These are phyloP conservation scores for Spodoptera litura DNA, from an alignment of 1,140 invertebrate genomes.

Conservation along the genomic window DNA sequence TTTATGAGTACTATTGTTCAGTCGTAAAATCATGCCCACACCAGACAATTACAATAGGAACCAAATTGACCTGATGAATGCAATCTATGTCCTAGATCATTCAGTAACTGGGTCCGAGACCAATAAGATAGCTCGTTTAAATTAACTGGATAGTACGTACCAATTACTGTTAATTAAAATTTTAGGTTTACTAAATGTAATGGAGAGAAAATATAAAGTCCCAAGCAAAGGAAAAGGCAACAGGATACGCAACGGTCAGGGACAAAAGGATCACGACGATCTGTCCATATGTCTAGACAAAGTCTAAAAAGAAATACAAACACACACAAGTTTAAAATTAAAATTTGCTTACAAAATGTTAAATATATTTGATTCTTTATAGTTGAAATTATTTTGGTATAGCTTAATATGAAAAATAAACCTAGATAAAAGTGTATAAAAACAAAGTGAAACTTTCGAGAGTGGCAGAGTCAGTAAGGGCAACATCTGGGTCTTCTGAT, in stretches of 20 bases:
- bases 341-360: neutral
- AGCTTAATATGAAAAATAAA: constrained; percentile 12
- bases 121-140: neutral
- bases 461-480: neutral
- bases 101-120: constrained; percentile 6
- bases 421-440: neutral
- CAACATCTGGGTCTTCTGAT: constrained; percentile 47
- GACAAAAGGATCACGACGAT: no score
- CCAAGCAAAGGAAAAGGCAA: no score
- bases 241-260: no score
- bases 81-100: constrained; percentile 32
- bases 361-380: constrained; percentile 10
- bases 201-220: neutral
- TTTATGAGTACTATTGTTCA: no score
- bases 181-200: neutral
- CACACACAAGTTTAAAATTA: neutral
- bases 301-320: neutral
- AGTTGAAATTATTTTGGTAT: constrained; percentile 24
- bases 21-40: constrained; percentile 11
- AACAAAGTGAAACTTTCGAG: neutral
- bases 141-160: neutral
- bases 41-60: constrained; percentile 13
- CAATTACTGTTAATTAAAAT: constrained; percentile 9
- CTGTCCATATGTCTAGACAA: no score
- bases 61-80: constrained; percentile 1